Evolutionary conservation across 2,113 vertebrate species (phyloP).

Genomic region (Chrysochloris asiatica): DNA sequence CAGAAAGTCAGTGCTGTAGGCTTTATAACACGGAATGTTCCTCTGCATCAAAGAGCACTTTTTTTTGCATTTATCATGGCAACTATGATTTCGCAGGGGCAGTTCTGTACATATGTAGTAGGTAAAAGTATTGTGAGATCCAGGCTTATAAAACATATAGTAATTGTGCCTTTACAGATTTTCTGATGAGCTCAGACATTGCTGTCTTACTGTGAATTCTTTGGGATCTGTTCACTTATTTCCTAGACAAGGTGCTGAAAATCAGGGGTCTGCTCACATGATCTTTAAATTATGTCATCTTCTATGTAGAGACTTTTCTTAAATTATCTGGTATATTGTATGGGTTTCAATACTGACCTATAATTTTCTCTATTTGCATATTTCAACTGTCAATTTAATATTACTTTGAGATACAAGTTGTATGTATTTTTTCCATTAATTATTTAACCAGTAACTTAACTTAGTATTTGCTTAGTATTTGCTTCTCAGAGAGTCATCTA

Average conservation of each 20-base stretch:
- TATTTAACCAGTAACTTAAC: background rate
- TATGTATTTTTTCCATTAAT: background rate
- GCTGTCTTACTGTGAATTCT: background rate
- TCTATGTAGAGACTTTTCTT: background rate
- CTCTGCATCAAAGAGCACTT: background rate
- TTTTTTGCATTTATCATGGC: background rate
- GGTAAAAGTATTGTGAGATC: background rate
- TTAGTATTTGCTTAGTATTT: background rate
- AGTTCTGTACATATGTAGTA: background rate
- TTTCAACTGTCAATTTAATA: background rate
- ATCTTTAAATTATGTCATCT: background rate
- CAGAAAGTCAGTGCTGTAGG: background rate
- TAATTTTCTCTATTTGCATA: background rate
- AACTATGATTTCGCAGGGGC: background rate
- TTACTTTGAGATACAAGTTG: background rate
- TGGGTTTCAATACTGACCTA: background rate
- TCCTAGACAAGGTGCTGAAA: background rate
- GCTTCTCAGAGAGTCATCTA: background rate
- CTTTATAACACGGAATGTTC: background rate
- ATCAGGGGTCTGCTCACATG: background rate
- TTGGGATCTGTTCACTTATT: background rate
- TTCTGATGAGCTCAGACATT: background rate
- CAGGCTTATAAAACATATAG: background rate
- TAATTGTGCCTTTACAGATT: background rate
- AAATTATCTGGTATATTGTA: background rate